Conservation (phyloP, 2,113 vertebrate species). For the Manacus vitellinus region DNA sequence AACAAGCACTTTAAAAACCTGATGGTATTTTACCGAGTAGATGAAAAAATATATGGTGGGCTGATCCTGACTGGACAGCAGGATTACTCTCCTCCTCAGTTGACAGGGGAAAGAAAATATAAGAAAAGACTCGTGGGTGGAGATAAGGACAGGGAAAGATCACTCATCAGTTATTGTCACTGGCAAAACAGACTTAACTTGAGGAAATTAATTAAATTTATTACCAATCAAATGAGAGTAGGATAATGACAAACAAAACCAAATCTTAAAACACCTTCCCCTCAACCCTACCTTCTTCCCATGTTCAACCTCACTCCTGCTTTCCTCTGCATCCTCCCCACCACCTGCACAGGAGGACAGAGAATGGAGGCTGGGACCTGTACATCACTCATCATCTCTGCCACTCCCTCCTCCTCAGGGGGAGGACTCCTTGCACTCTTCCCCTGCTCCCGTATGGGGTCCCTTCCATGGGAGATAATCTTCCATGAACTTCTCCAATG, state of each 20-base stretch:
- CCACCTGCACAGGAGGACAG: no score
- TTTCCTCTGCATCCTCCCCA: neutral
- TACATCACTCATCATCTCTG: neutral
- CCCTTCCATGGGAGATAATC: no score
- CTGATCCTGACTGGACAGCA: neutral
- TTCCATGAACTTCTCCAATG: neutral
- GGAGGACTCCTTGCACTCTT: neutral
- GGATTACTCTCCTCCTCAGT: neutral
- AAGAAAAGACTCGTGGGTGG: no score
- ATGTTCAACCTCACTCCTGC: neutral
- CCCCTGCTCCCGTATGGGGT: neutral
- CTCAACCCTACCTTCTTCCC: neutral
- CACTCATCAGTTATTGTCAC: neutral
- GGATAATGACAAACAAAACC: neutral
- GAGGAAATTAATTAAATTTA: neutral
- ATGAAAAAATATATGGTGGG: neutral
- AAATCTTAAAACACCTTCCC: neutral
- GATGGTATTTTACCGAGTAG: neutral
- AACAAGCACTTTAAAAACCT: neutral
- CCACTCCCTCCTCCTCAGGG: neutral
- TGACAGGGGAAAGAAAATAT: fast-evolving
- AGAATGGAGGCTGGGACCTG: neutral
- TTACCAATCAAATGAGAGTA: neutral
- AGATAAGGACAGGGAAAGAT: neutral
- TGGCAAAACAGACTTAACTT: neutral